Evolutionary conservation across 2,113 vertebrate species (phyloP).

Genomic region (Perca schrenkii): DNA sequence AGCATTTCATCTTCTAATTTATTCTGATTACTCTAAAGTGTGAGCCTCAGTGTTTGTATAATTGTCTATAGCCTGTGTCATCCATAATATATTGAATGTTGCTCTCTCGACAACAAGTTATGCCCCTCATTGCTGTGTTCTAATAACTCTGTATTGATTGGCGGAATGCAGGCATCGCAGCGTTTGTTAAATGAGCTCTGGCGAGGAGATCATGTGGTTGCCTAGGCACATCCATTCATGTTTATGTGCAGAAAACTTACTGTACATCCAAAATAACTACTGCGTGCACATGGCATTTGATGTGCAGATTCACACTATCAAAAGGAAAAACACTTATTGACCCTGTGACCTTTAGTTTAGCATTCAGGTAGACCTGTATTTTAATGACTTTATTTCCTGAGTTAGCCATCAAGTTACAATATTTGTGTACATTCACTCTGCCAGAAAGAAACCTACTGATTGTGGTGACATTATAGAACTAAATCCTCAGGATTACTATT

Average conservation of each 20-base stretch:
- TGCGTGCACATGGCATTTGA: neutral
- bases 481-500: neutral
- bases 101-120: neutral
- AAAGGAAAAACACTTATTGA: neutral
- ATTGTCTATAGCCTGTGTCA: neutral
- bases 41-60: conserved; percentile 21
- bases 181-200: conserved; percentile 26
- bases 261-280: neutral
- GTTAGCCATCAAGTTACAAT: neutral
- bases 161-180: neutral
- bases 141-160: conserved; percentile 1
- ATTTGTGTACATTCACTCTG: neutral
- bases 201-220: neutral
- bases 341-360: conserved; percentile 10
- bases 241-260: neutral
- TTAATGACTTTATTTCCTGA: neutral
- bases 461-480: neutral
- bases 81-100: conserved; percentile 9
- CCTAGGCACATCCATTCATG: neutral
- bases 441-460: conserved; percentile 8
- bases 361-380: conserved; percentile 5
- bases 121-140: conserved; percentile 3
- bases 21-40: conserved; percentile 22
- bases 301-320: conserved; percentile 2
- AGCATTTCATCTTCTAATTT: conserved; percentile 38